phyloP scores from a whole-genome alignment of 2,888 invertebrate genomes.

The Ennomos fuscantarius region DNA sequence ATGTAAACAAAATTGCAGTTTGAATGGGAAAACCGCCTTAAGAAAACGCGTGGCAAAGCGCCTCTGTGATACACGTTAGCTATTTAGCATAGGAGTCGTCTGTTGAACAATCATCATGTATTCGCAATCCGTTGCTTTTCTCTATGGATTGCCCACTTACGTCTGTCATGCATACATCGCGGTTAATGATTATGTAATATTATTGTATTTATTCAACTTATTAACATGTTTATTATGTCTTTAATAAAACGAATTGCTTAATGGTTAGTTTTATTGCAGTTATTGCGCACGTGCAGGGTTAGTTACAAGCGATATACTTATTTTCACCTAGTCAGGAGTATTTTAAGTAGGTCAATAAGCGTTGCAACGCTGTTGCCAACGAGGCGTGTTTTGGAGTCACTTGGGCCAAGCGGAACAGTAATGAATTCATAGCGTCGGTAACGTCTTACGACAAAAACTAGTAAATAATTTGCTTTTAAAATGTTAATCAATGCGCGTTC shows the following conservation, averaged over 20 bases:
- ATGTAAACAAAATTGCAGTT: constrained; percentile 40
- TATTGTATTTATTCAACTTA: constrained; percentile 84
- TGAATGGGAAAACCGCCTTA: not conserved
- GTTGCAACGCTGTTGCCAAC: too few species aligned
- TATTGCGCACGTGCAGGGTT: not conserved
- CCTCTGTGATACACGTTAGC: constrained; percentile 79
- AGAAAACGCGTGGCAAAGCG: constrained; percentile 60
- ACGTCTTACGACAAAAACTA: constrained; percentile 49
- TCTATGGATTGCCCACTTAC: constrained; percentile 65
- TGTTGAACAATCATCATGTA: constrained; percentile 56
- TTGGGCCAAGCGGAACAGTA: not conserved
- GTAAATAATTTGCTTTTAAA: constrained; percentile 60
- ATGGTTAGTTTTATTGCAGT: constrained; percentile 51
- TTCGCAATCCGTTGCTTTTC: constrained; percentile 60
- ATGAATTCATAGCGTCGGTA: constrained; percentile 10
- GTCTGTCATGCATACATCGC: constrained; percentile 67
- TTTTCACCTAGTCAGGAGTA: too few species aligned
- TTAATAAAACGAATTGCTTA: constrained; percentile 84
- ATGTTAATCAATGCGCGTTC: constrained; percentile 67
- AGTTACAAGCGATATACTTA: too few species aligned
- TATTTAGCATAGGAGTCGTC: constrained; percentile 66
- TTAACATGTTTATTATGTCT: constrained; percentile 84
- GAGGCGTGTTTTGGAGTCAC: too few species aligned
- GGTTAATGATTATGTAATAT: constrained; percentile 65
- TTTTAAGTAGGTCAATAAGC: too few species aligned